Evolutionary conservation across 2,797 vertebrate genomes (phyloP), one percentile per base, ranked within the genome.

Genomic region (Propithecus deckenii): DNA sequence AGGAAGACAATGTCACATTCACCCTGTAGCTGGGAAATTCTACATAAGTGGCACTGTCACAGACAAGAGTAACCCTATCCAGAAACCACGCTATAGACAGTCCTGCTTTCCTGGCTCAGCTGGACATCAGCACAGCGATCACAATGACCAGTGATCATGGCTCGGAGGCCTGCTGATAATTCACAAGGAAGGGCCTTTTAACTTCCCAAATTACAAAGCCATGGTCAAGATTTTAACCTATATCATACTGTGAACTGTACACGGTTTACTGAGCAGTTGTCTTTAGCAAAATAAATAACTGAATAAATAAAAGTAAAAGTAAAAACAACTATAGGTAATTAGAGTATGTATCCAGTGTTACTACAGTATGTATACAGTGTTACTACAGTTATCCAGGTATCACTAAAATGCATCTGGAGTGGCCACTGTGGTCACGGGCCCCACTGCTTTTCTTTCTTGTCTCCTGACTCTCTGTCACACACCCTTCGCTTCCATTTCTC

Each of bases 321-420:
- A 20, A 89, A 63, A 57, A 0, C 38, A 57, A 12, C n/a, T 4
- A 1, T 15, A 86, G 41, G 23, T 25, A 59, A 28, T 5, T 14
- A 30, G 38, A 28, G 41, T 13, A 7, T 30, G 15, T 38, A 28
- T 65, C 43, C 25, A 28, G 1, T 2, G 28, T n/a, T 11, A 30
- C 17, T 5, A 17, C 0, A 1, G 23, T 11, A 7, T 30, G 15
- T 38, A 28, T 65, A 38, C 25, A 28, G 1, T 2, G 28, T n/a
- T 11, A 30, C 17, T 5, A 17, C 0, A 1, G 23, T 11, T n/a
- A n/a, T n/a, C 2, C 0, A 22, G 43, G 8, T 32, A 2, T 30
- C 4, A 89, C 50, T 32, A 32, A 74, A 15, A 61, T 4, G 5
- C 4, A 25, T 25, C 71, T 25, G 25, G 41, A 48, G 23, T 4